Base-by-base conservation (phyloP, 2,113 vertebrate species). In the Stigmatopora nigra region DNA sequence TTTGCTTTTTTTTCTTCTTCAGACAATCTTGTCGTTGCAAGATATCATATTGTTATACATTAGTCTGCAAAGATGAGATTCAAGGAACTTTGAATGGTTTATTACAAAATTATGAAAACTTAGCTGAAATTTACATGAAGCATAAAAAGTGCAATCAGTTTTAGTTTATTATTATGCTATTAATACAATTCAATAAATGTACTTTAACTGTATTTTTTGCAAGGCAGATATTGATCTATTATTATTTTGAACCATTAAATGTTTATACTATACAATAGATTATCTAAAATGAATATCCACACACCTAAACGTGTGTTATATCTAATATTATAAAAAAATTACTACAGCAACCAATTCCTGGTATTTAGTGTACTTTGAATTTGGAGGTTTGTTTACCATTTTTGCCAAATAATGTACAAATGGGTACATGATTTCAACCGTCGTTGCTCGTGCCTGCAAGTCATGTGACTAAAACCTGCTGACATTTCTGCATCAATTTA, bases 381-480 rank as follows among this genome's bases (percentile, higher is more conserved):
- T 11, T 19, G n/a, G 0, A 71, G 56, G 56, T 36, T 56, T 5
- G 10, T 3, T 17, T 41, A 2, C 17, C 56, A 36, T 38, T 25
- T 13, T 12, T 12, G 8, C 44, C 5, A 60, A 60, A 36, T 19
- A 38, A 14, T n/a, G 31, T 57, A 20, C 12, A 72, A 12, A 19
- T 20, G 20, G 20, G 20, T 13, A 53, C 22, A 16, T 56, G 53
- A 56, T 56, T 56, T 55, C 17, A 52, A 3, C 20, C 5, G 19
- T 7, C 13, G 52, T 25, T 25, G 14, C 15, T 35, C 12, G 13
- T 56, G 20, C 12, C 47, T 19, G 25, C 10, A 41, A 0, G 17
- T 36, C 79, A 81, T 36, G 76, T 86, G 79, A 72, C 71, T 57
- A 7, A 70, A 63, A 68, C 25, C 60, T 57, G 52, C 61, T 68